Base-by-base conservation (phyloP, 1,140 invertebrate genomes). In the Caenorhabditis brenneri region DNA sequence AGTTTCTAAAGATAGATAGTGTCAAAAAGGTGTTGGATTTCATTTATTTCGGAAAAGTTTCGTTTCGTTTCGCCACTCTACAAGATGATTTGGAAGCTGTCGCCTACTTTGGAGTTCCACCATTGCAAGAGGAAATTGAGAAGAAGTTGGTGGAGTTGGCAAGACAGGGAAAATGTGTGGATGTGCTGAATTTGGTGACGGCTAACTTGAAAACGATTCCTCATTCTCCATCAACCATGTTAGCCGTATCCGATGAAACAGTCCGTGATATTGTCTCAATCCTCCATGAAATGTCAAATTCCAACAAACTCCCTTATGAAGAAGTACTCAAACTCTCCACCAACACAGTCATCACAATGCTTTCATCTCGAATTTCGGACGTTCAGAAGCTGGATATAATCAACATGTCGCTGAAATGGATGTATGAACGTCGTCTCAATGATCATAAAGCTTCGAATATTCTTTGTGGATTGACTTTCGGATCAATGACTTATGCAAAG, bases 191-290 rank as follows among this genome's bases (percentile, higher is more conserved):
- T 42, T 12, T 74, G 33, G 36, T 74, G 19, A 74, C 65, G 10
- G n/a, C 65, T n/a, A 74, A 74, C n/a, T 12, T 74, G 65, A 74
- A 74, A 74, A 46, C 65, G 5, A 74, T 74, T 24, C 65, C 65
- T 7, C 65, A 74, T 24, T 74, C 65, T 74, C 65, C 65, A 12
- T 74, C 65, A n/a, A 74, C 36, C 1, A 24, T 74, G n/a, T 22
- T 74, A 7, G 12, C n/a, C 5, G 19, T 74, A 22, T 74, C 65
- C 36, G 65, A 74, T 27, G 65, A 74, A 27, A 42, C 36, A 3
- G 36, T 74, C 22, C n/a, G 36, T 19, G 65, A 74, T 27, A 39
- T 74, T 12, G 65, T 74, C n/a, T 42, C 65, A 9, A 74, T 46
- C 24, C 65, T 74, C n/a, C 65, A 74, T 24, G 65, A 46, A 2